A percentile compares a stretch with the other conserved stretches of the same genome.
Evolutionary conservation across 2,888 invertebrate genomes (phyloP).

Genomic region (Xiphydria camelus): DNA sequence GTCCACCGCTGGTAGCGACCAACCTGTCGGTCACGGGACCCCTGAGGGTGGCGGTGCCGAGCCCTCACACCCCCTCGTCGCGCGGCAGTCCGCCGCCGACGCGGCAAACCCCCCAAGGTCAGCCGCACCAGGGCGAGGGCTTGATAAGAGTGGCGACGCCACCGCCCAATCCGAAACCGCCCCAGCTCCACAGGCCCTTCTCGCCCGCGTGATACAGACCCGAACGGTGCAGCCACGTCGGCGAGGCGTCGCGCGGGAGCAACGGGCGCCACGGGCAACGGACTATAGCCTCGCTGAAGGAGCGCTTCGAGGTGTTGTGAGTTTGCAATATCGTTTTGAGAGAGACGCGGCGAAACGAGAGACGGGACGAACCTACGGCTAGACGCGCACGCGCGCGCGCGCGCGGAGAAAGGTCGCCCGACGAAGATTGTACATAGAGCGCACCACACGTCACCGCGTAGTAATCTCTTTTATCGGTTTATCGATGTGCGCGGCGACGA

Average conservation of each 20-base stretch:
- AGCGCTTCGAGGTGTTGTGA: constrained; percentile 42
- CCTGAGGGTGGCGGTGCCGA: constrained; percentile 52
- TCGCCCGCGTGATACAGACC: constrained; percentile 56
- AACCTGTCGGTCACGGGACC: constrained; percentile 55
- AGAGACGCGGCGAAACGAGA: too few species aligned
- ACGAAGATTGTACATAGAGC: too few species aligned
- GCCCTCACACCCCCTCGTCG: constrained; percentile 56
- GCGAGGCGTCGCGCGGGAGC: constrained; percentile 19
- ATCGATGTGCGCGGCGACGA: too few species aligned
- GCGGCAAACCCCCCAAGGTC: constrained; percentile 39
- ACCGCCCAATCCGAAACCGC: constrained; percentile 53
- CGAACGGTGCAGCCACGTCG: constrained; percentile 20
- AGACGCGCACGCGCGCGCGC: too few species aligned
- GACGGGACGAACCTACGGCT: too few species aligned
- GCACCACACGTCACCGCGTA: too few species aligned
- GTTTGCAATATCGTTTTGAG: too few species aligned
- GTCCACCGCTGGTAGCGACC: constrained; percentile 54
- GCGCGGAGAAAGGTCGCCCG: too few species aligned
- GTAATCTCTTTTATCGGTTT: too few species aligned
- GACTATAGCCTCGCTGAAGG: constrained; percentile 18
- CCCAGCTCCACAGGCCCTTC: constrained; percentile 55
- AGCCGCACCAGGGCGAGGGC: constrained; percentile 41
- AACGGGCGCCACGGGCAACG: constrained; percentile 25
- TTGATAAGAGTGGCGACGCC: constrained; percentile 51
- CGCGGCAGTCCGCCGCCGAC: constrained; percentile 50